Evolutionary conservation across 2,113 vertebrate species (phyloP), one percentile per base, ranked within the genome.

Genomic region (Coregonus clupeaformis): DNA sequence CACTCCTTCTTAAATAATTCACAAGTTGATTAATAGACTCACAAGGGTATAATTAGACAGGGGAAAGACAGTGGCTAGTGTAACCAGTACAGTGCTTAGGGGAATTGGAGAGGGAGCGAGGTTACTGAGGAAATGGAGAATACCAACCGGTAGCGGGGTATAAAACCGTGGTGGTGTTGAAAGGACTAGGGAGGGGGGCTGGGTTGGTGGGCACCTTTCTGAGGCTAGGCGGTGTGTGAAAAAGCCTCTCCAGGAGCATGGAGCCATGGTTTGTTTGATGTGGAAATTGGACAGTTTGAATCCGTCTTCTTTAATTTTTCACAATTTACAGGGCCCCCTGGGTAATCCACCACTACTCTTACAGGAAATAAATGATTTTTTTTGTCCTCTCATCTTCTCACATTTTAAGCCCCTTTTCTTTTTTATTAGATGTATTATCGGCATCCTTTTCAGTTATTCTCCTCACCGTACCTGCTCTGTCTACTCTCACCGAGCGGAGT

Each of bases 231-330:
- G 5, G 20, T n/a, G n/a, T 22, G 57, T 60, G 57, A n/a, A 60
- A 7, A 93, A 93, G 95, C 94, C 94, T 97, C 96, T 95, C 94
- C 95, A 96, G 96, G 95, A 95, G 95, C 95, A 95, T 91, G 91
- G 94, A 91, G 95, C 94, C 93, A 88, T 92, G 93, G 93, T 93
- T 91, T 96, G 95, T 99, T 99, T 99, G 97, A 99, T 97, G 98
- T 99, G 97, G 97, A 99, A 98, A 99, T 99, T 97, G 98, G 96
- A 96, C 97, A 98, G 96, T 98, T 99, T 99, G 96, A 98, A 97
- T 98, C 96, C 95, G 94, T 98, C 96, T 95, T 96, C 94, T 99
- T 99, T 98, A 99, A 99, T 99, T 99, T 99, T 99, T 98, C 96
- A 99, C 96, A 95, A 96, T 94, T 95, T 95, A 95, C 95, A 95